A percentile compares a stretch with the other conserved stretches of the same genome.
Conservation (phyloP, 2,888 invertebrate genomes). For the Cantharis rustica region DNA sequence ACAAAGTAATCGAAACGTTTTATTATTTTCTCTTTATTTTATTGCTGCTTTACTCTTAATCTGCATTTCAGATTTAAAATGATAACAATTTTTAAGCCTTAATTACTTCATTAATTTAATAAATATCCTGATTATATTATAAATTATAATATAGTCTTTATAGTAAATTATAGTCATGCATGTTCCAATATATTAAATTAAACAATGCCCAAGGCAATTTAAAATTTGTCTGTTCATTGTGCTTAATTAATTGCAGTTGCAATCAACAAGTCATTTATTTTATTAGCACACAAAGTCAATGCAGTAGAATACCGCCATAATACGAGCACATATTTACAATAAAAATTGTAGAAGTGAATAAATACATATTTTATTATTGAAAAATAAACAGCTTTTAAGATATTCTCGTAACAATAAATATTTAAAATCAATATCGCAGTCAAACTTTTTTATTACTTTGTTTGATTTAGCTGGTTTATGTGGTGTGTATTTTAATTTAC, state of each 20-base stretch:
- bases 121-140: not conserved
- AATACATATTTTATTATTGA: not conserved
- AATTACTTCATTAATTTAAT: not conserved
- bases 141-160: not conserved
- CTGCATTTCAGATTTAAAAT: not conserved
- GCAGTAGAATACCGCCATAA: not conserved
- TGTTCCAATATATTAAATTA: not conserved
- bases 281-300: not conserved
- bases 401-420: not conserved
- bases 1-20: no score
- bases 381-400: not conserved
- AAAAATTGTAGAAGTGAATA: not conserved
- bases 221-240: not conserved
- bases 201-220: not conserved
- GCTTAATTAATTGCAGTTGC: not conserved
- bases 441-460: not conserved
- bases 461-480: not conserved
- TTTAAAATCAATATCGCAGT: not conserved
- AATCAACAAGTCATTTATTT: not conserved
- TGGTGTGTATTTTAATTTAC: not conserved
- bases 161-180: not conserved
- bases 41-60: no score
- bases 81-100: not conserved
- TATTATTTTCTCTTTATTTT: no score
- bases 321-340: not conserved